Evolutionary conservation across 2,888 invertebrate genomes (phyloP).

Genomic region (Phyllotreta cruciferae): DNA sequence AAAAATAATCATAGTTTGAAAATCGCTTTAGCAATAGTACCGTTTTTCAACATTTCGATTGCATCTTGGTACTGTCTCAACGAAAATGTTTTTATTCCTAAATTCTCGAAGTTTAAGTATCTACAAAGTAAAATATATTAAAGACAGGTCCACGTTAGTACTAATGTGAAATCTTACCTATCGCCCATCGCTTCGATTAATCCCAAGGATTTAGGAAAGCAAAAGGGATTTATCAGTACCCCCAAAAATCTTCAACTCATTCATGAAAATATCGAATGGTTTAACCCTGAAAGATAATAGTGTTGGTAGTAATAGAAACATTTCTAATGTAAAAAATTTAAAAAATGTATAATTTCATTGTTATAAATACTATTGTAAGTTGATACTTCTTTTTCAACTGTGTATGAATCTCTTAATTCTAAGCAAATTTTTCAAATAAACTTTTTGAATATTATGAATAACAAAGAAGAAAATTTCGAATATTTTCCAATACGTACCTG

Average conservation of each 20-base stretch:
- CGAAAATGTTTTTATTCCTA: slow-evolving; percentile 66
- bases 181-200: slow-evolving; percentile 70
- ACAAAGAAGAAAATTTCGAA: too few species aligned
- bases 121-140: slow-evolving; percentile 51
- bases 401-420: too few species aligned
- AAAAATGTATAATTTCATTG: too few species aligned
- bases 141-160: too few species aligned
- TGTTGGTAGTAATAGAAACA: too few species aligned
- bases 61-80: slow-evolving; percentile 65
- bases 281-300: slow-evolving; percentile 61
- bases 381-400: too few species aligned
- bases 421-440: too few species aligned
- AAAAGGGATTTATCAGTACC: slow-evolving; percentile 72
- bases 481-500: too few species aligned
- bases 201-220: slow-evolving; percentile 70
- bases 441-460: too few species aligned
- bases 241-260: slow-evolving; percentile 71
- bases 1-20: slow-evolving; percentile 56
- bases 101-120: slow-evolving; percentile 67
- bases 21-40: slow-evolving; percentile 68
- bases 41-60: slow-evolving; percentile 63
- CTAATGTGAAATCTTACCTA: slow-evolving; percentile 33
- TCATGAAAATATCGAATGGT: slow-evolving; percentile 68
- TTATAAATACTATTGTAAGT: too few species aligned
- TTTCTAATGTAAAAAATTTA: too few species aligned